Percentiles rank a stretch among this genome's conserved stretches.
Conservation (phyloP, 35 echinoderm and acorn worm species). For the Apostichopus japonicus region DNA sequence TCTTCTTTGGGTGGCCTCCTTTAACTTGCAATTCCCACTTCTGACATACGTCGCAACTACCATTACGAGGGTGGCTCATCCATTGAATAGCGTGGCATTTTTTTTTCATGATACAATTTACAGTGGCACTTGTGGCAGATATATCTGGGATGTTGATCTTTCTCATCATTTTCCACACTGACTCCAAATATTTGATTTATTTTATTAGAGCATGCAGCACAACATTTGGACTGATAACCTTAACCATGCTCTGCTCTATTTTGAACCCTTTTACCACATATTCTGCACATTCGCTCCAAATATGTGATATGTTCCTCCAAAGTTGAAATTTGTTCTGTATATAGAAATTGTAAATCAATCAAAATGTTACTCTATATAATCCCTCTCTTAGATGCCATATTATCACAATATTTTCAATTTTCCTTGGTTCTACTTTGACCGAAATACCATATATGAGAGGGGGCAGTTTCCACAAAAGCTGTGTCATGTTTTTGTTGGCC, state of each 20-base stretch:
- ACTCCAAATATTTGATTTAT: constrained; percentile 41
- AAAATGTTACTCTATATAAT: neutral
- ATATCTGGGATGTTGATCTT: constrained; percentile 20
- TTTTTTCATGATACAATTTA: constrained; percentile 8
- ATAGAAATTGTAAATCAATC: neutral
- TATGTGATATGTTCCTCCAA: neutral
- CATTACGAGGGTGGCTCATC: constrained; percentile 24
- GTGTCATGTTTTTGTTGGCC: no score
- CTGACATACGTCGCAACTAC: constrained; percentile 4
- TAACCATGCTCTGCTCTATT: constrained; percentile 2
- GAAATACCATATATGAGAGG: neutral
- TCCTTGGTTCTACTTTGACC: neutral
- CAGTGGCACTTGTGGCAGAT: constrained; percentile 37
- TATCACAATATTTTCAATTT: neutral
- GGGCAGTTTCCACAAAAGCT: neutral
- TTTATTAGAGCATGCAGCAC: constrained; percentile 4
- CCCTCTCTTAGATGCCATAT: neutral
- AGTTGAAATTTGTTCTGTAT: constrained; percentile 36
- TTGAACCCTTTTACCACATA: constrained; percentile 31
- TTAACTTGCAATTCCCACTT: neutral
- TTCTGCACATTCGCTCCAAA: constrained; percentile 32
- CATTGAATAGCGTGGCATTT: neutral
- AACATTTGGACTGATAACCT: neutral
- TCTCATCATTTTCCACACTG: neutral
- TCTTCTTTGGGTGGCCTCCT: neutral